phyloP scores from a whole-genome alignment of 1,140 invertebrate genomes.

The Drosophila bocki region DNA sequence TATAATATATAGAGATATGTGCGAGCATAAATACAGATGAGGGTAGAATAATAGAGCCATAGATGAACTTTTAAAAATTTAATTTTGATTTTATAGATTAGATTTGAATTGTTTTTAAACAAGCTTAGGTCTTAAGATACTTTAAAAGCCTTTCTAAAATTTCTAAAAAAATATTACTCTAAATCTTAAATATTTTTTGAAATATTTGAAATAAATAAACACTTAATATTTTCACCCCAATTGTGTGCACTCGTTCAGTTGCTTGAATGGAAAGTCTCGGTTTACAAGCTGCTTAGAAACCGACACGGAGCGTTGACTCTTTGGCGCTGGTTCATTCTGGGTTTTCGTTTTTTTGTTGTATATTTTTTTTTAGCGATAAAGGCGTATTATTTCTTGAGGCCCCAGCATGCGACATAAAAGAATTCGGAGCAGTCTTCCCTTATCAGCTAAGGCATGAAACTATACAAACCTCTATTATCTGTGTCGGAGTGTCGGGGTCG shows the following conservation, averaged over 20 bases:
- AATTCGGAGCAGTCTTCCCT: conserved; percentile 39
- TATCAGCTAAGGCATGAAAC: conserved; percentile 36
- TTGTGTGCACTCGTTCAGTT: background rate
- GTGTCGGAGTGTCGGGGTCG: conserved; percentile 41
- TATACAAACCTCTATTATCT: conserved; percentile 44
- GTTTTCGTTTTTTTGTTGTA: conserved; percentile 17
- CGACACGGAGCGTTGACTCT: conserved; percentile 69
- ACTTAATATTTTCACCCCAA: background rate
- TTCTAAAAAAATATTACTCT: background rate
- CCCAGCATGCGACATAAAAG: conserved; percentile 57
- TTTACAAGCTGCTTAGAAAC: conserved; percentile 74
- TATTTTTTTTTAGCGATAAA: conserved; percentile 54
- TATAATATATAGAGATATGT: conserved; percentile 27
- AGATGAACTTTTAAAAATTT: background rate
- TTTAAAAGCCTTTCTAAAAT: too few relatives aligned
- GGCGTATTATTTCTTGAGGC: conserved; percentile 30
- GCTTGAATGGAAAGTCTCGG: conserved; percentile 56
- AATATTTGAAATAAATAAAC: background rate
- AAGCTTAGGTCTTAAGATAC: accelerated
- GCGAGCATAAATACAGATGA: conserved; percentile 8
- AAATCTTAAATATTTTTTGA: too few relatives aligned
- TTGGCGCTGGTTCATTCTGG: conserved; percentile 37
- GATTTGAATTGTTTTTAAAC: too few relatives aligned
- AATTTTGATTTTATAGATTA: background rate
- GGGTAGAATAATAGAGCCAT: background rate